Base-by-base conservation (phyloP, 1,140 invertebrate species). In the Hesperophylax magnus region DNA sequence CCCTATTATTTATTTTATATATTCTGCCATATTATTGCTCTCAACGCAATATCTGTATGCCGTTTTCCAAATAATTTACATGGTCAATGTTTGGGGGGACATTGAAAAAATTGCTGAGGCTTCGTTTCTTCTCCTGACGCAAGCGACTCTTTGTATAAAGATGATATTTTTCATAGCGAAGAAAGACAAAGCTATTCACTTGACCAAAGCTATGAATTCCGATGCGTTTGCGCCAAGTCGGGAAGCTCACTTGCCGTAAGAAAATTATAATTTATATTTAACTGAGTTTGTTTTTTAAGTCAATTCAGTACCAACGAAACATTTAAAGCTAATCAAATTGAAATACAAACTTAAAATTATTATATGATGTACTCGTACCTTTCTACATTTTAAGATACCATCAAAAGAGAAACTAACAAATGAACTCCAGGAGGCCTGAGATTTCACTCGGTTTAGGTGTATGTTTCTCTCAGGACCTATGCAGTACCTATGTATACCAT, bases 101-200 rank as follows among this genome's bases (percentile, higher is more conserved):
- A 80, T 85, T 60, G 76, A 79, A 39, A 84, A 85, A 74, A 80
- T 84, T 15, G 84, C 84, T 7, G 84, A 85, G 61, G 80, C 80
- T 15, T 81, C 82, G 2, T 85, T 78, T 77, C 67, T 85, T 9
- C 61, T 85, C 7, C 60, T 85, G 14, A 84, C 84, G 4, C 76
- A 84, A 67, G 79, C 31, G 4, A 84, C 82, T 5, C 58, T 82
- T 31, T 82, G 79, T 58, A 14, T 82, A 22, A 81, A 85, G 75
- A 82, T 84, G 22, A 6, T 58, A 53, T 14, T 82, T 11, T 84
- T 84, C 31, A 27, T 72, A 4, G 18, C 18, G 63, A 79, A 81
- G 18, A 81, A 74, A 60, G 11, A 54, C 14, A 24, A 72, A 58
- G 60, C 80, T 8, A 39, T 53, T 27, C 58, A 58, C 31, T 31